Conservation (phyloP, 1,140 invertebrate genomes). For the Vanessa tameamea region DNA sequence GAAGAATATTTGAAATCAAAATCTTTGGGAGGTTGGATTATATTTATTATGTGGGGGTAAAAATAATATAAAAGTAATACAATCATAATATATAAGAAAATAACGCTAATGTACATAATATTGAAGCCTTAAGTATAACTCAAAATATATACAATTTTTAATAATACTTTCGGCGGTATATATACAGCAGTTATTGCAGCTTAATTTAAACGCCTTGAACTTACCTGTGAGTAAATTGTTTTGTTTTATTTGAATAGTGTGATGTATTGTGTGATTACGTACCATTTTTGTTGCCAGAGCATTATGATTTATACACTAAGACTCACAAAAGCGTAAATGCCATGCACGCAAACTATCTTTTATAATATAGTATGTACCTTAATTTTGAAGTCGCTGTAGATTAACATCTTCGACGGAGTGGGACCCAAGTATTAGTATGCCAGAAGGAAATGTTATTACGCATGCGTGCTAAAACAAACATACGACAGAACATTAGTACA, state of each 20-base stretch:
- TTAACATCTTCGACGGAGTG: conserved; percentile 63
- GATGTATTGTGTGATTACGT: conserved; percentile 19
- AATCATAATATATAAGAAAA: too few relatives aligned
- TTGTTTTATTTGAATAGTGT: conserved; percentile 19
- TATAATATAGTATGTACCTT: conserved; percentile 62
- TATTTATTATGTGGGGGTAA: neutral
- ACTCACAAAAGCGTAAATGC: conserved; percentile 41
- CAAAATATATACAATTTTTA: conserved; percentile 23
- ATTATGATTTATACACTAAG: conserved; percentile 10
- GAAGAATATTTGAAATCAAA: neutral
- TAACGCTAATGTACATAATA: neutral
- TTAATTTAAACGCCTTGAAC: conserved; percentile 21
- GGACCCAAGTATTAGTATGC: conserved; percentile 77
- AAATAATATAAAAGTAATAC: too few relatives aligned
- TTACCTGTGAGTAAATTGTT: conserved; percentile 30
- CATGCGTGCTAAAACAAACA: conserved; percentile 80
- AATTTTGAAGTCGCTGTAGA: conserved; percentile 48
- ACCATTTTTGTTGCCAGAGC: conserved; percentile 14
- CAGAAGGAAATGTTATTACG: conserved; percentile 81
- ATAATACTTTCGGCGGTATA: conserved; percentile 26
- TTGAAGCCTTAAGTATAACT: conserved; percentile 7
- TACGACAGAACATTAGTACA: conserved; percentile 74
- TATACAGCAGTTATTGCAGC: conserved; percentile 41
- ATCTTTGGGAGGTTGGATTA: neutral
- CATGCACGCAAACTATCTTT: conserved; percentile 49